Evolutionary conservation across 2,888 invertebrate genomes (phyloP), one percentile per base, ranked within the genome.

Genomic region (Hemithea aestivaria): DNA sequence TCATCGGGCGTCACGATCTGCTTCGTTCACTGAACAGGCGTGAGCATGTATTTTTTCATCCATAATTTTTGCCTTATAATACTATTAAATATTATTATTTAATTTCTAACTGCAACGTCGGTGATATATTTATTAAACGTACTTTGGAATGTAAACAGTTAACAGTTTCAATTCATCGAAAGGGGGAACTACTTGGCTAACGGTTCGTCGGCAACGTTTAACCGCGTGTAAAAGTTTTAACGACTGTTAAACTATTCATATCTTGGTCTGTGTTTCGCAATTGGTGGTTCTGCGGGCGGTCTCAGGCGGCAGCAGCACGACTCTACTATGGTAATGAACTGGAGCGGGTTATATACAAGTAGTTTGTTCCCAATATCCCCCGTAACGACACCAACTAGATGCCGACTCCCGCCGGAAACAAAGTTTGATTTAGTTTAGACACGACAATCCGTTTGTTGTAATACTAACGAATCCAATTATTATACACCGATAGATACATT

Each of bases 351-450:
- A 53, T 62, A n/a, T n/a, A n/a, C n/a, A n/a, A n/a, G n/a, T n/a
- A 66, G 68, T 65, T 69, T 60, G 67, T 61, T 63, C 60, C 61
- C 66, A 64, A 72, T 70, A 67, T 56, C 57, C 51, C 46, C 51
- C 43, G 56, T 65, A 66, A 67, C 64, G 68, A 66, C 58, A 64
- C 52, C 56, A 59, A 53, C 64, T 60, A 58, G 62, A 56, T 56
- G 53, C 51, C 51, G 48, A 58, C 60, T 75, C 81, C 75, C 81
- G 58, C 48, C 62, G 82, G 81, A 75, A 70, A 68, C 73, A 74
- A 82, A 83, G 72, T 83, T 83, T 81, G 76, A 82, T 83, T 81
- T 74, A 79, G 80, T 82, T 82, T 69, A 74, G 75, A 77, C 68
- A 68, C 67, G 73, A 73, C 73, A 74, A 75, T 80, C 73, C 67